phyloP scores from a whole-genome alignment of 2,113 vertebrate genomes.

The Erpornis zantholeuca region DNA sequence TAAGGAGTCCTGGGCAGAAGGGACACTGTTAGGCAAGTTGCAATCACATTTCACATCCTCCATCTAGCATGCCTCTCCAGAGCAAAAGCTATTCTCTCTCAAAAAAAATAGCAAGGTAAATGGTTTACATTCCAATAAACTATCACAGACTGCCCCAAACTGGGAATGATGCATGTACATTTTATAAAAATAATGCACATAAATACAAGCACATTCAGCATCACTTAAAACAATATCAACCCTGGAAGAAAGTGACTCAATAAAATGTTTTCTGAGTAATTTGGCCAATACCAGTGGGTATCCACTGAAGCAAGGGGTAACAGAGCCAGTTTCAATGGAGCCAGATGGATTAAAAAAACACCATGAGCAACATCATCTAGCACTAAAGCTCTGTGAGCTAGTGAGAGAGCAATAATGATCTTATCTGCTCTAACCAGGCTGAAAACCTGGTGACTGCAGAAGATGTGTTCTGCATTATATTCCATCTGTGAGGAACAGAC shows the following conservation, averaged over 20 bases:
- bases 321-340: not conserved
- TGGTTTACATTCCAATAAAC: not conserved
- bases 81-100: not conserved
- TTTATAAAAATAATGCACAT: not conserved
- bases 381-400: not conserved
- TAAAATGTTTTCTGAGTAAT: not conserved
- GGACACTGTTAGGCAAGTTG: not conserved
- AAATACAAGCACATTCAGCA: not conserved
- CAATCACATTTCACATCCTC: not conserved
- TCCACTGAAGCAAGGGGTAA: not conserved
- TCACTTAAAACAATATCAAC: not conserved
- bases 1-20: not conserved
- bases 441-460: conserved; percentile 5
- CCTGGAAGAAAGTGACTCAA: not conserved
- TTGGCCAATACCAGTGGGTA: not conserved
- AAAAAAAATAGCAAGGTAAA: not conserved
- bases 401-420: not conserved
- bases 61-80: not conserved
- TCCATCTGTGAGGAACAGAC: conserved; percentile 30
- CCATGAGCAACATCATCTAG: conserved; percentile 10
- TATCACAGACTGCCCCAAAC: not conserved
- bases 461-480: not conserved
- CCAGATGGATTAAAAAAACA: conserved; percentile 2
- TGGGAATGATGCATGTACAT: not conserved
- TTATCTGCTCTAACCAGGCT: conserved; percentile 13